Evolutionary conservation across 2,113 vertebrate genomes (phyloP).

Genomic region (Bubo scandiacus): DNA sequence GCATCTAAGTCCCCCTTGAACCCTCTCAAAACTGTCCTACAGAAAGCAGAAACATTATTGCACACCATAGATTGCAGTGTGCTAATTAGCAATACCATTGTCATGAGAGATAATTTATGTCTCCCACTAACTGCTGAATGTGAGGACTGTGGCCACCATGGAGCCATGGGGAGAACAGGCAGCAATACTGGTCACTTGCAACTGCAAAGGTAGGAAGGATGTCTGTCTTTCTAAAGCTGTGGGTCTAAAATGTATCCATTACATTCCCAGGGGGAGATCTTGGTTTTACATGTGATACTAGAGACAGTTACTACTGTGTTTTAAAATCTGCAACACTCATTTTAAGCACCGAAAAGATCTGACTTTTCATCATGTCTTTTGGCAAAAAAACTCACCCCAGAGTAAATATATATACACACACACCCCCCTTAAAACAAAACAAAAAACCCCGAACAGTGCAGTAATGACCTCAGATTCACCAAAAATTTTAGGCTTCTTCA

Average conservation of each 20-base stretch:
- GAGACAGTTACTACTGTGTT: background rate
- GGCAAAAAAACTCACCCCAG: background rate
- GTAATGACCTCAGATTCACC: background rate
- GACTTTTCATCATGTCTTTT: background rate
- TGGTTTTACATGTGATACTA: background rate
- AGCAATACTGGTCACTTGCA: background rate
- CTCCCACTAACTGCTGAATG: background rate
- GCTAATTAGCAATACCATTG: background rate
- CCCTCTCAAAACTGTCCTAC: background rate
- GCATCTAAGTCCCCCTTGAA: background rate
- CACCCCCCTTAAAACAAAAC: background rate
- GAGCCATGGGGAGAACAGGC: fast-evolving
- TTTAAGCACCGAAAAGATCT: background rate
- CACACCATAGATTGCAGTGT: background rate
- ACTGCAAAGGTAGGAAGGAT: background rate
- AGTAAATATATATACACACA: background rate
- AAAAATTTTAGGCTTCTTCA: background rate
- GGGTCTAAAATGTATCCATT: background rate
- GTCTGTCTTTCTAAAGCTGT: background rate
- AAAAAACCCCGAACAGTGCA: background rate
- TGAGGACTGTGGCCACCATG: background rate
- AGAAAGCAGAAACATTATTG: background rate
- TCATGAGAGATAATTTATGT: background rate
- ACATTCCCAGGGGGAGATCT: background rate
- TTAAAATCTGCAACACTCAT: background rate